Base-by-base conservation (phyloP, 2,888 invertebrate genomes). In the Macrosiphum euphorbiae region DNA sequence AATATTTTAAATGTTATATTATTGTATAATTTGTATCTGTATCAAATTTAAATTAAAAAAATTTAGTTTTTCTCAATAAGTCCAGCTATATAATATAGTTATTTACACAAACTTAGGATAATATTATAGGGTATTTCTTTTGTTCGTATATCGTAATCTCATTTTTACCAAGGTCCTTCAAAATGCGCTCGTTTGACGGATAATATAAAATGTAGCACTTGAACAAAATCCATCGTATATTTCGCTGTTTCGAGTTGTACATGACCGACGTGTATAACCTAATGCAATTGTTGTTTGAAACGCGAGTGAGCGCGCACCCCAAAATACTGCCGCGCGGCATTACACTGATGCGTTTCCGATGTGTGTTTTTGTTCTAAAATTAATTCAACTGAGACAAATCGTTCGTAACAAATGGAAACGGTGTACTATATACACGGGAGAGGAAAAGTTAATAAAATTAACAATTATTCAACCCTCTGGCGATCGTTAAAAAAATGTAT, bases 351-450 rank as follows among this genome's bases (percentile, higher is more conserved):
- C 50, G 67, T 88, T 92, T 92, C 84, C 89, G 88, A 92, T 92
- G 92, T 52, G 47, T 58, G 55, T 84, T 94, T 90, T 85, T 61
- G 93, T 86, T 90, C 61, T 86, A 61, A 94, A 94, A 94, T 94
- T 94, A 94, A 94, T 94, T 94, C 93, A n/a, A 86, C 93, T 86
- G 93, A 94, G 90, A 94, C 93, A 90, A 94, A 94, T 94, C 93
- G 93, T 90, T 94, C 93, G 93, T 90, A 94, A 94, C 93, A 50
- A 94, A 94, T 90, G 84, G n/a, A 85, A 44, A 58, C 85, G 61
- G 61, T 41, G n/a, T n/a, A 41, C 44, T 0, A 55, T 55, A 55
- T 55, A 55, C 55, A 55, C 28, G 88, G 50, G 78, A 47, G 85
- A 86, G 90, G 89, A 90, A 90, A 90, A 90, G 90, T 94, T 94